Base-by-base conservation (phyloP, 2,113 vertebrate genomes). In the Toxotes chatareus region DNA sequence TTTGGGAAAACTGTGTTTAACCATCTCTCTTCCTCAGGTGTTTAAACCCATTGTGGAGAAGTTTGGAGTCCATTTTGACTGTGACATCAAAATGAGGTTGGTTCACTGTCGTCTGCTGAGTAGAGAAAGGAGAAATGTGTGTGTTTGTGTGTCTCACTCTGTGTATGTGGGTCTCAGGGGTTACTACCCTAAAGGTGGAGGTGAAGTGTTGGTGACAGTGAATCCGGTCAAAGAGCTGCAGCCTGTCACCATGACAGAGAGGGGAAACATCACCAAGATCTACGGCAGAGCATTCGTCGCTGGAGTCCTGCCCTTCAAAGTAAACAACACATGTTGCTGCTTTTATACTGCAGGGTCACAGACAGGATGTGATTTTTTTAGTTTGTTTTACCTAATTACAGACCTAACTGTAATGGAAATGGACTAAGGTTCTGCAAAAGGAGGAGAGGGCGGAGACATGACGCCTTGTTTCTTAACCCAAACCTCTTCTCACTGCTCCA, bases 121-220 rank as follows among this genome's bases (percentile, higher is more conserved):
- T n/a, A 44, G 27, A 31, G 14, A 31, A 4, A 13, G 8, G n/a
- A 34, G 21, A 31, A 21, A 4, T 3, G 38, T 34, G 62, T 60
- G 44, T 78, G 3, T 73, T 19, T 73, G 31, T 64, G 56, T 0
- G 4, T 16, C 11, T 1, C 1, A 3, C 34, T 17, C 27, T 40
- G 5, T 60, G 38, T 80, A 32, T 70, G 7, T 62, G 57, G 81
- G 23, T n/a, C 10, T 56, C 72, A 99, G 98, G 89, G 98, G 98
- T 23, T 99, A 97, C 93, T 99, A 99, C 82, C 98, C 98, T 55
- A 97, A 97, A 84, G 98, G 98, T 13, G 98, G 98, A 0, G 98
- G 98, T 10, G 97, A 99, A 92, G 95, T 99, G 68, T 23, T 94
- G 40, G 80, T 96, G 63, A 96, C 84, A 19, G 95, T 97, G 74